Evolutionary conservation across 2,797 vertebrate species (phyloP).

Genomic region (Cyprinella venusta): DNA sequence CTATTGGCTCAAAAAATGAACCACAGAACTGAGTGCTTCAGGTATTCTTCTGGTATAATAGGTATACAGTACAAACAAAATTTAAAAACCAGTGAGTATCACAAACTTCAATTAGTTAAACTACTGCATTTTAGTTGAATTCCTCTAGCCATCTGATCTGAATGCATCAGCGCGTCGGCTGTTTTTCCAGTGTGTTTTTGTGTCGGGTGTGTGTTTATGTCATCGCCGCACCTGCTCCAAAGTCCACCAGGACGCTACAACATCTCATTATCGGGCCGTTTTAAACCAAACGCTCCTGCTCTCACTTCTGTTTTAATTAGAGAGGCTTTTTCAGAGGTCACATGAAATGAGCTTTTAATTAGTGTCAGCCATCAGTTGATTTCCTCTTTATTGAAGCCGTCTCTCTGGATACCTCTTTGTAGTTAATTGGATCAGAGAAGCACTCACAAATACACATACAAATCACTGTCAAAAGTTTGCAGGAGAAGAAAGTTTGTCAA

Average conservation of each 20-base stretch:
- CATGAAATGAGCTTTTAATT: constrained; percentile 74
- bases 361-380: constrained; percentile 66
- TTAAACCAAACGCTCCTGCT: constrained; percentile 68
- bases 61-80: neutral
- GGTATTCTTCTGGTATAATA: neutral
- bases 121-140: neutral
- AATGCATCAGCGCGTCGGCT: constrained; percentile 39
- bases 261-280: constrained; percentile 73
- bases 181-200: constrained; percentile 37
- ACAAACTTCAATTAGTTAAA: neutral
- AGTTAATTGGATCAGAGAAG: constrained; percentile 57
- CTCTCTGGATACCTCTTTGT: constrained; percentile 60
- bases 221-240: constrained; percentile 66
- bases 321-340: constrained; percentile 71
- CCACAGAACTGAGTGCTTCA: neutral
- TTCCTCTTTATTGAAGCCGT: constrained; percentile 58
- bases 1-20: neutral
- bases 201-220: constrained; percentile 57
- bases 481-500: constrained; percentile 51
- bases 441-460: constrained; percentile 58
- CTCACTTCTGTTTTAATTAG: constrained; percentile 72
- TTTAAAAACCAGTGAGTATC: too few species aligned
- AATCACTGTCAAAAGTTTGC: constrained; percentile 61
- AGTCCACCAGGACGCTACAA: constrained; percentile 64
- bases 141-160: constrained; percentile 15